phyloP scores from a whole-genome alignment of 2,888 invertebrate species.

The Halocaridina rubra region DNA sequence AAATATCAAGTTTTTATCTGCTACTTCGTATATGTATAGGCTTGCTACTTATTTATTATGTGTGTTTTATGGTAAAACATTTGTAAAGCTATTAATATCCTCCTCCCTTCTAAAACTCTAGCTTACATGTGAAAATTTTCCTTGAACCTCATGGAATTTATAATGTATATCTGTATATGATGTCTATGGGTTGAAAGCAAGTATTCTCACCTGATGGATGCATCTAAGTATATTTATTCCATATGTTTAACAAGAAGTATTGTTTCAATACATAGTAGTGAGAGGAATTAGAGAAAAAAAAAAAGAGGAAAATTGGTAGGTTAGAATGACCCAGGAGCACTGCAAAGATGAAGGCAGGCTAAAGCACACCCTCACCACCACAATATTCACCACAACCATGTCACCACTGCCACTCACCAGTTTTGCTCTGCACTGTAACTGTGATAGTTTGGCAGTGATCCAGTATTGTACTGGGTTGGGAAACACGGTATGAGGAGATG shows the following conservation, averaged over 20 bases:
- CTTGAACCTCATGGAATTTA: background rate
- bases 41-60: no score
- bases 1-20: no score
- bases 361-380: constrained; percentile 1
- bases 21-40: no score
- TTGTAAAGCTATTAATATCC: background rate
- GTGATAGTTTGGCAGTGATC: constrained; percentile 41
- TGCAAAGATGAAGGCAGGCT: background rate
- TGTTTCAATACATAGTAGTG: background rate
- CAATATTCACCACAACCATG: background rate
- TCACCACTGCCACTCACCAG: constrained; percentile 22
- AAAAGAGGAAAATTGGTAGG: no score
- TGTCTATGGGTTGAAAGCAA: no score
- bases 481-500: no score
- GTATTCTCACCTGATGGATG: no score
- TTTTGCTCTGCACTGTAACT: constrained; percentile 33
- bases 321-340: constrained; percentile 3
- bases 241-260: background rate
- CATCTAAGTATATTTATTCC: background rate
- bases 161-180: background rate
- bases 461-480: no score
- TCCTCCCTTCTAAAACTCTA: background rate
- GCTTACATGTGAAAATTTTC: background rate
- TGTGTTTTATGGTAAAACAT: no score
- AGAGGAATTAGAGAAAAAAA: background rate